Evolutionary conservation across 2,888 invertebrate species (phyloP), one percentile per base, ranked within the genome.

Genomic region (Serripes groenlandicus): DNA sequence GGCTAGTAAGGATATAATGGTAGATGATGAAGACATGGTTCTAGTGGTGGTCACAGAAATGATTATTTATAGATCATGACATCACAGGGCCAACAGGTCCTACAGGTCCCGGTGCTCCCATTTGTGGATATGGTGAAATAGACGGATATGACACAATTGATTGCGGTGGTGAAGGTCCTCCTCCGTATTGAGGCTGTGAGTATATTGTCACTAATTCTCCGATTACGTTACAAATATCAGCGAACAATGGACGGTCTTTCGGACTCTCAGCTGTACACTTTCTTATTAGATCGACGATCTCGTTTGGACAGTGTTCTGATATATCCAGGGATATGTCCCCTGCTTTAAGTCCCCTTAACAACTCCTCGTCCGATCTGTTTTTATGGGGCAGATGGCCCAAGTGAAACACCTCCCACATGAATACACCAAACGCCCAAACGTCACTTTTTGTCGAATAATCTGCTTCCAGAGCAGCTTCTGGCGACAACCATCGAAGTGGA

Each of bases 381-480:
- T 96, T 96, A 92, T 97, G 97, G 0, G 97, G 97, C 89, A 97
- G 93, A 89, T 97, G 97, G 21, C 97, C 97, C 92, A 97, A 96
- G 88, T 96, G 96, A 94, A 97, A 97, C 86, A 98, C 96, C 95
- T 99, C 99, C 98, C 98, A 98, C 30, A 97, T 96, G 21, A 98
- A 96, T 28, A 97, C 97, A 0, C 97, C 98, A 93, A 97, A 98
- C 89, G 98, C 97, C 95, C 98, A 99, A 0, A 98, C 97, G 94
- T 99, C 99, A 91, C 98, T 98, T 94, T 98, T 98, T 60, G 97
- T 97, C 21, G 98, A 98, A 94, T 97, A 98, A 85, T 98, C 98
- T 78, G 97, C 97, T 91, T 98, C 98, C 88, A 97, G 95, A 0
- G 98, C 97, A 0, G 98, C 98, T 94, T 99, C 99, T 4, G 94